Conservation (phyloP, 2,113 vertebrate species). For the Triplophysa dalaica region DNA sequence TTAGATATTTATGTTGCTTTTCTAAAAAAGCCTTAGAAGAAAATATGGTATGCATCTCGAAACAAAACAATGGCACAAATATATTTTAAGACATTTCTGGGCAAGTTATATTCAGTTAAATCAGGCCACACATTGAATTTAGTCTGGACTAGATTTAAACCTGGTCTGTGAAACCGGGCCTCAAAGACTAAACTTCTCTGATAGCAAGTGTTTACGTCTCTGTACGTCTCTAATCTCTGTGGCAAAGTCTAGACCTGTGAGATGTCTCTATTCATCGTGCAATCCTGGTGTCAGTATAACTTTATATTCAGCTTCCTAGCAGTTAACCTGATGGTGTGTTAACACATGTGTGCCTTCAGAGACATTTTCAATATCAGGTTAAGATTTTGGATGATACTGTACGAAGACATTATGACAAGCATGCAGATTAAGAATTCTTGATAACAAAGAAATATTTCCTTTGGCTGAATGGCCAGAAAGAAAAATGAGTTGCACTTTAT, state of each 20-base stretch:
- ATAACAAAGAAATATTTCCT: neutral
- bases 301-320: slow-evolving; percentile 43
- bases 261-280: slow-evolving; percentile 1
- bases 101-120: no score
- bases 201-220: slow-evolving; percentile 6
- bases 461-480: neutral
- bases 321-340: slow-evolving; percentile 45
- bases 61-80: no score
- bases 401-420: neutral
- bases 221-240: neutral
- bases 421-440: no score
- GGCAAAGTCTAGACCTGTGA: neutral
- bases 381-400: neutral
- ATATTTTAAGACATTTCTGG: no score
- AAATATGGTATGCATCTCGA: no score
- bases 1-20: no score
- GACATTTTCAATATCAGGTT: slow-evolving; percentile 37
- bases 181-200: slow-evolving; percentile 8
- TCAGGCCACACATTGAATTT: no score
- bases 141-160: no score
- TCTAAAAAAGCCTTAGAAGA: no score
- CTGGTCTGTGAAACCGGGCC: no score
- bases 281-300: slow-evolving; percentile 38
- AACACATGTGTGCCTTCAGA: slow-evolving; percentile 24
- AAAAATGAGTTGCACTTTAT: neutral